A percentile compares a stretch with the other conserved stretches of the same genome.
phyloP scores from a whole-genome alignment of 1,140 invertebrate genomes.

The Saccostrea echinata region DNA sequence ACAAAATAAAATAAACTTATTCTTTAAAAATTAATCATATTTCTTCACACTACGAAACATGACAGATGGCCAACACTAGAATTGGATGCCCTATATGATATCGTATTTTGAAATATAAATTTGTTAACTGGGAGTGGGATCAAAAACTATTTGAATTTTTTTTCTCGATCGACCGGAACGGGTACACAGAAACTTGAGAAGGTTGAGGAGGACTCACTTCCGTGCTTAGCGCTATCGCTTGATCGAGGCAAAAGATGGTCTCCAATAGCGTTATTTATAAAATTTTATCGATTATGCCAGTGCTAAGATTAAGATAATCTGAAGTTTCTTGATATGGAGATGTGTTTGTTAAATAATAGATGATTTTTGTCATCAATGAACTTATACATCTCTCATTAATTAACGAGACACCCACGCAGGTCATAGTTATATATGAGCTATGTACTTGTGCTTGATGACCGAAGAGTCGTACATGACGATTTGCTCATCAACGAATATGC shows the following conservation, averaged over 20 bases:
- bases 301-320: background rate
- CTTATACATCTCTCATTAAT: background rate
- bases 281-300: conserved; percentile 7
- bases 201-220: background rate
- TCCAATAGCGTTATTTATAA: conserved; percentile 7
- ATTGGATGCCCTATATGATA: too few species aligned
- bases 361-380: conserved; percentile 19
- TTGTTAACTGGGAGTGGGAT: too few species aligned
- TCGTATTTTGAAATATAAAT: too few species aligned
- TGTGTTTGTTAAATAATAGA: conserved; percentile 24
- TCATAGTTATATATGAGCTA: background rate
- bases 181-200: too few species aligned
- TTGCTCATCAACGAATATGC: background rate
- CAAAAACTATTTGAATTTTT: too few species aligned
- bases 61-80: too few species aligned
- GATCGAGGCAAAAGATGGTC: background rate
- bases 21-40: too few species aligned
- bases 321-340: background rate
- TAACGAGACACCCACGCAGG: background rate
- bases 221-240: background rate
- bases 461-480: background rate
- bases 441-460: background rate
- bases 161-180: too few species aligned
- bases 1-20: background rate
- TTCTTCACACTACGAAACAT: too few species aligned